phyloP scores from a whole-genome alignment of 1,140 invertebrate genomes.

The Thalassaphorura encarpata region DNA sequence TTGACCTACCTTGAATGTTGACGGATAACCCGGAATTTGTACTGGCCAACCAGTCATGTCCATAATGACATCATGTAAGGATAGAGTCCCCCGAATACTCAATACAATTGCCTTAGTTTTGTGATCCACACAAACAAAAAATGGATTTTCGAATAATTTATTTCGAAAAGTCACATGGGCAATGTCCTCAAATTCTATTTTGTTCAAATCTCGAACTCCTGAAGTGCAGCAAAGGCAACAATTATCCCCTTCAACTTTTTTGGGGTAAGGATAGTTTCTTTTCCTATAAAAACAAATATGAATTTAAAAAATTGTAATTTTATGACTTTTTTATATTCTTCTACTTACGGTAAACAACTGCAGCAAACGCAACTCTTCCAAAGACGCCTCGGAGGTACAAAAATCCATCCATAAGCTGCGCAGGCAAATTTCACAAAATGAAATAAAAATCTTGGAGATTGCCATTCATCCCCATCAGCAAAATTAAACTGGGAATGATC shows the following conservation, averaged over 20 bases:
- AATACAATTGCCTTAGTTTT: conserved; percentile 69
- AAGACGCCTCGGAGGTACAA: not conserved
- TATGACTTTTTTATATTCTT: not conserved
- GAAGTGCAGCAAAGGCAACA: conserved; percentile 79
- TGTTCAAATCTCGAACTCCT: conserved; percentile 65
- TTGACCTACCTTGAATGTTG: conserved; percentile 60
- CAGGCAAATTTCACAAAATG: not conserved
- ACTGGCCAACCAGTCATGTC: conserved; percentile 72
- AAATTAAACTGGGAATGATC: not conserved
- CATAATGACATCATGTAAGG: conserved; percentile 72
- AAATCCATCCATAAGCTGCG: not conserved
- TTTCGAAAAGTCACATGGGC: conserved; percentile 79
- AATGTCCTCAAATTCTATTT: conserved; percentile 57
- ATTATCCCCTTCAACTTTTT: conserved; percentile 63
- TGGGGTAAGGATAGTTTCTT: conserved; percentile 41
- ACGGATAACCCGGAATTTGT: conserved; percentile 54
- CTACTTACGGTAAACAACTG: not conserved
- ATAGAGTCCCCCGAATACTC: conserved; percentile 74
- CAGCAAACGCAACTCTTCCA: not conserved
- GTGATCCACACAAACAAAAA: conserved; percentile 76
- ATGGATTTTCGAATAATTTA: conserved; percentile 60
- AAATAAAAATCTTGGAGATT: not conserved
- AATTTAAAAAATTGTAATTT: not conserved
- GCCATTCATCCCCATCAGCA: not conserved
- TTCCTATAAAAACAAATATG: not conserved